Evolutionary conservation across 1,140 invertebrate genomes (phyloP).

Genomic region (Ericerus pela): DNA sequence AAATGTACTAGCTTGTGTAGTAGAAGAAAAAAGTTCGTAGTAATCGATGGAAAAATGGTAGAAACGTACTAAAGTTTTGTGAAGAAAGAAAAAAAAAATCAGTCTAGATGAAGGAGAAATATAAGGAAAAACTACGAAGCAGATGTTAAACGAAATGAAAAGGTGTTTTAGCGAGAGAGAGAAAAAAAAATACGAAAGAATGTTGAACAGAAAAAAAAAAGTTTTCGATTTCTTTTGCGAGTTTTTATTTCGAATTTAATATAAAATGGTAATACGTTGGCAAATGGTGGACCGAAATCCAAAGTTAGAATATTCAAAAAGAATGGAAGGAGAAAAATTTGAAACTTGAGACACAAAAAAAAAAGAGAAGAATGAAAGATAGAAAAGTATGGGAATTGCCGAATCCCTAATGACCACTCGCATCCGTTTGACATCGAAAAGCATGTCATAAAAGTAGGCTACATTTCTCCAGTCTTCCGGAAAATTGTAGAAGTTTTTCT

Average conservation of each 20-base stretch:
- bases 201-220: no score
- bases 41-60: no score
- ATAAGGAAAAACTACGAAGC: neutral
- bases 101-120: no score
- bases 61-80: no score
- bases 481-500: no score
- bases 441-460: conserved; percentile 1
- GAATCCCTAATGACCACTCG: neutral
- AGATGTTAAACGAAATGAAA: conserved; percentile 2
- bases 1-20: no score
- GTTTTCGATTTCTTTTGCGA: neutral
- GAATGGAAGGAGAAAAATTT: neutral
- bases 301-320: neutral
- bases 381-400: neutral
- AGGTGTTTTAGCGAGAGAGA: neutral
- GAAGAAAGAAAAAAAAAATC: no score
- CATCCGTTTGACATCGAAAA: neutral
- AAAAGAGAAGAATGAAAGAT: conserved; percentile 8
- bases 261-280: conserved; percentile 1
- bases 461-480: no score
- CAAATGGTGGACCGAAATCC: neutral
- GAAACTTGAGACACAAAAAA: no score
- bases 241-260: conserved; percentile 8
- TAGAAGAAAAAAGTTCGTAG: no score
- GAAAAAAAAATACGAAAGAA: no score